These are phyloP conservation scores for Mythimna impura DNA, from an alignment of 2,888 invertebrate species.

Conservation along the genomic window DNA sequence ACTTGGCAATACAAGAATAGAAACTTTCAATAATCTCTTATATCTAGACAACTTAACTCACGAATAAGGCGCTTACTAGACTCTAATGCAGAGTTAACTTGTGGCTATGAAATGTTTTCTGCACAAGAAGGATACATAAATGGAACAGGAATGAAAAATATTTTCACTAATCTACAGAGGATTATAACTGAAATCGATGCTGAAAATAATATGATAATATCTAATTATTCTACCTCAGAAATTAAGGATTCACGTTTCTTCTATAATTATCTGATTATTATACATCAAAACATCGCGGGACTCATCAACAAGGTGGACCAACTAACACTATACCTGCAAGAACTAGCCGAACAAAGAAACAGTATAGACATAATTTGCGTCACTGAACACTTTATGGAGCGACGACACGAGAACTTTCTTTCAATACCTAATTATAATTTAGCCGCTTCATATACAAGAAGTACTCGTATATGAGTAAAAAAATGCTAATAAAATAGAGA, in stretches of 20 bases:
- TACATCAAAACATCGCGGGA: background rate
- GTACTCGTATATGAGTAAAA: slow-evolving; percentile 2
- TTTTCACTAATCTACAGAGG: background rate
- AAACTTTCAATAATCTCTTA: background rate
- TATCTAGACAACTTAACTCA: slow-evolving; percentile 1
- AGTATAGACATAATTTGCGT: slow-evolving; percentile 3
- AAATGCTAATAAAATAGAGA: no score
- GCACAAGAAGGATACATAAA: background rate
- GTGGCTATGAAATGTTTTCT: background rate
- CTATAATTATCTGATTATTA: background rate
- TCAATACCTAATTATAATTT: slow-evolving; percentile 7
- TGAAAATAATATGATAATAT: slow-evolving; percentile 4
- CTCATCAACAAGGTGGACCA: background rate
- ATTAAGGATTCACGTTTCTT: background rate
- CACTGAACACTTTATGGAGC: slow-evolving; percentile 8
- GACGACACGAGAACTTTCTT: slow-evolving; percentile 3
- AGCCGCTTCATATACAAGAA: slow-evolving; percentile 1
- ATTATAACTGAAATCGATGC: background rate
- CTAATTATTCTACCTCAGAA: background rate
- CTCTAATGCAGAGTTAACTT: slow-evolving; percentile 7
- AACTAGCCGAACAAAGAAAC: no score
- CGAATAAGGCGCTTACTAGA: background rate
- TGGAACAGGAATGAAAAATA: slow-evolving; percentile 2
- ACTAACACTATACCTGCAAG: background rate
- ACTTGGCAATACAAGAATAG: background rate